These are phyloP conservation scores for Muricea muricata DNA, from an alignment of 92 coral and sea anemone genomes.

Conservation along the genomic window DNA sequence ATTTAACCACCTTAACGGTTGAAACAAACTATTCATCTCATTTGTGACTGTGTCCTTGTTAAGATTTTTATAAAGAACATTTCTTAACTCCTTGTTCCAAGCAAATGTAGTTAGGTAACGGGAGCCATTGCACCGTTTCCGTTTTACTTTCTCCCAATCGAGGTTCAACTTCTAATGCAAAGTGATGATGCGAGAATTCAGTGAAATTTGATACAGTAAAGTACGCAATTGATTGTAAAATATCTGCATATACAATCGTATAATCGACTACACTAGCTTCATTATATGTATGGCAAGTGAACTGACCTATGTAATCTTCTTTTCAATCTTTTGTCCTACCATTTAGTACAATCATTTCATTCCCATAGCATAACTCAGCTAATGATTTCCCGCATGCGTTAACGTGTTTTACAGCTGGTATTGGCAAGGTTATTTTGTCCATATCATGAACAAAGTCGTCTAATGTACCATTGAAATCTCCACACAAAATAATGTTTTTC, in stretches of 20 bases:
- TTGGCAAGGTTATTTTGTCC: not conserved
- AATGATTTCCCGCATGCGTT: not conserved
- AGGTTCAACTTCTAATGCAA: not conserved
- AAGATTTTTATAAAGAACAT: not conserved
- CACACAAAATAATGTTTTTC: conserved; percentile 14
- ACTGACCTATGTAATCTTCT: not conserved
- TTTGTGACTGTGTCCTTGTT: no score
- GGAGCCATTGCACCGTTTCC: not conserved
- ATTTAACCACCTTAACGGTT: no score
- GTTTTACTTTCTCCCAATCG: not conserved
- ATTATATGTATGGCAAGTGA: no score
- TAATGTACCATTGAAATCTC: no score
- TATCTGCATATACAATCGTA: not conserved
- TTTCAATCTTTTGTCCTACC: not conserved
- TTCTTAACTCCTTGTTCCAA: not conserved
- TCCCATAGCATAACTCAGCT: not conserved
- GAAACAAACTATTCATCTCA: not conserved
- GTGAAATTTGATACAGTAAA: not conserved
- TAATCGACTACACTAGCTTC: not conserved
- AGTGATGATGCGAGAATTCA: not conserved
- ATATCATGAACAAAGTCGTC: not conserved
- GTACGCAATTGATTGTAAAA: not conserved
- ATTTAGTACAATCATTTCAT: not conserved
- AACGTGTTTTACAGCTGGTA: not conserved
- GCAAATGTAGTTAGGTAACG: not conserved